Base-by-base conservation (phyloP, 2,113 vertebrate species). In the Sisor rabdophorus region DNA sequence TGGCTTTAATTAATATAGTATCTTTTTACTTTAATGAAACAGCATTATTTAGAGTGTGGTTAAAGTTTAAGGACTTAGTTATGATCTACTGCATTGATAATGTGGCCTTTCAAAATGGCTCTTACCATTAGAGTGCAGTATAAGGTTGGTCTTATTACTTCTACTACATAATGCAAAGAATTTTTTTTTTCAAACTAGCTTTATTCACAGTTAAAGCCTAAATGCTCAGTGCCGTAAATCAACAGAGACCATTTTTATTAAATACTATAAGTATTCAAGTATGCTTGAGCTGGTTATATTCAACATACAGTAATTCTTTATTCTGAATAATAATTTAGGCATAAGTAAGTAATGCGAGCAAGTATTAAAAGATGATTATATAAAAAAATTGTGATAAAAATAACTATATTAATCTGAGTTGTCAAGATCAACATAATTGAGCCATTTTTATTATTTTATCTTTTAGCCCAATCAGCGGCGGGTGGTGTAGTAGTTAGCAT, bases 1-100 rank as follows among this genome's bases (percentile, higher is more conserved):
- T 80, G 76, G 76, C 64, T 56, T 69, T 76, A 79, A 79, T 82
- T 76, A 76, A 78, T 85, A 85, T 75, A 56, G 78, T 82, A 79
- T 79, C 59, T 61, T 83, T 67, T 73, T 70, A 70, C 59, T 76
- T 74, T 80, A 81, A 81, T 79, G 84, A 85, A 83, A 81, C 74
- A 76, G 73, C 80, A 73, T 77, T 80, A 79, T 79, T 82, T 81
- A 78, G 76, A 70, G 59, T 80, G 78, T 82, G 78, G 53, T 80
- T 82, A 82, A 80, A 82, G 63, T 82, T 82, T 82, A 70, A 82
- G 78, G 70, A 77, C 22, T 74, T 72, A 74, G 70, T 80, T 74
- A 75, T 80, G 75, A 80, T 73, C 65, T 58, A 65, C 48, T 77
- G 30, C 75, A 24, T 77, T 80, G 72, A 78, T 64, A 80, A 80